Conservation (phyloP, 2,797 vertebrate genomes). For the Sebastes matsubarae region DNA sequence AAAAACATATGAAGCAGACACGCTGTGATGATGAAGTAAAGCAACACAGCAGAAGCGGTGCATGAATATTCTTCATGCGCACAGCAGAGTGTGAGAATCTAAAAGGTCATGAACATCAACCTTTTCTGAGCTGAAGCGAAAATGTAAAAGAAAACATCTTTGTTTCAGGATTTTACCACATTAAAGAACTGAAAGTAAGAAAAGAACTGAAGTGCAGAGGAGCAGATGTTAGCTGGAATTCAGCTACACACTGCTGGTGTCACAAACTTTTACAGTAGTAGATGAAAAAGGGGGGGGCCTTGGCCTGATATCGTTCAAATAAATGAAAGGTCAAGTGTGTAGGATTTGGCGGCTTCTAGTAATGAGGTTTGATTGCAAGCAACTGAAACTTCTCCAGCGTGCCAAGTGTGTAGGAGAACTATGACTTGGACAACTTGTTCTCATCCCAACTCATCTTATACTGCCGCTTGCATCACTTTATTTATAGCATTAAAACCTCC, state of each 20-base stretch:
- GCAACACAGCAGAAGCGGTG: neutral
- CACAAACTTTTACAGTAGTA: neutral
- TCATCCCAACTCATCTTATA: no score
- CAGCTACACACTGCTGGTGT: neutral
- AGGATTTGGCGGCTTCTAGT: neutral
- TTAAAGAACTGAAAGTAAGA: neutral
- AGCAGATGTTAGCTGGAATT: conserved; percentile 25
- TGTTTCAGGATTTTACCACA: conserved; percentile 25
- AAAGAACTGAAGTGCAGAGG: conserved; percentile 12
- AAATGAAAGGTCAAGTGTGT: neutral
- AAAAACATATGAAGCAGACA: neutral
- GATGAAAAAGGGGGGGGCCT: neutral
- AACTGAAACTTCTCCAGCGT: neutral
- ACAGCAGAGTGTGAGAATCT: conserved; percentile 10
- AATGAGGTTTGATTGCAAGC: neutral
- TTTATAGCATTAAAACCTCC: no score
- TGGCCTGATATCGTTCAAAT: neutral
- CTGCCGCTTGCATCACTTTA: no score
- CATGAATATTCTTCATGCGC: conserved; percentile 6
- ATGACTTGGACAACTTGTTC: no score
- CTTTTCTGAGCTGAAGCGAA: conserved; percentile 23
- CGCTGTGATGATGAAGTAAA: neutral
- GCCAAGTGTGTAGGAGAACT: no score
- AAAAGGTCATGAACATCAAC: conserved; percentile 56
- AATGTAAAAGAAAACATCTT: conserved; percentile 29